phyloP scores from a whole-genome alignment of 2,888 invertebrate species.

The Gastrophysa polygoni region DNA sequence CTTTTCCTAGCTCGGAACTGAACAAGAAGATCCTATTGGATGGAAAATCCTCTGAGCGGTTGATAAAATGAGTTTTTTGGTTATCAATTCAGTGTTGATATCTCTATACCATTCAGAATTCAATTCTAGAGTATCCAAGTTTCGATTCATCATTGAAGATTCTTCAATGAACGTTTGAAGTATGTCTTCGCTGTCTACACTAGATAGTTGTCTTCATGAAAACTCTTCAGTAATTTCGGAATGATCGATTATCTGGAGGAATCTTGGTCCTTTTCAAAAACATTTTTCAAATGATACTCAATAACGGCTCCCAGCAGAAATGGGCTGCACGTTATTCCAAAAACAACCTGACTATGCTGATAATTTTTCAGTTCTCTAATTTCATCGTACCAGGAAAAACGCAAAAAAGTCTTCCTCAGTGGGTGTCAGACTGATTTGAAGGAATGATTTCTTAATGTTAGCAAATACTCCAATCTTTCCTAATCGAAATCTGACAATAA shows the following conservation, averaged over 20 bases:
- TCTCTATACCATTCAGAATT: background rate
- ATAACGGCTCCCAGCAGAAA: conserved; percentile 22
- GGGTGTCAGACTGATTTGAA: conserved; percentile 40
- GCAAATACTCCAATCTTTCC: conserved; percentile 34
- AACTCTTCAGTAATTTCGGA: no score
- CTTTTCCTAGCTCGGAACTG: no score
- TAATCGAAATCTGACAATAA: conserved; percentile 31
- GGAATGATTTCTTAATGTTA: conserved; percentile 47
- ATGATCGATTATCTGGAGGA: no score
- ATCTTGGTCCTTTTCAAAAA: no score
- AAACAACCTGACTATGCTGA: no score
- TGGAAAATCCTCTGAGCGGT: conserved; percentile 27
- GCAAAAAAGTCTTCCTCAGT: conserved; percentile 41
- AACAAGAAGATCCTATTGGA: conserved; percentile 25
- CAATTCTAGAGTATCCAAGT: background rate
- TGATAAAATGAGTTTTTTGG: conserved; percentile 18
- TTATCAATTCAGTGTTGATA: conserved; percentile 3
- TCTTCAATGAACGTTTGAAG: no score
- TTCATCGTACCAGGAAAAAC: conserved; percentile 28
- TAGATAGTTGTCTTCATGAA: no score
- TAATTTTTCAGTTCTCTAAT: no score
- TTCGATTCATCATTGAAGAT: no score
- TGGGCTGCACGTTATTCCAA: no score
- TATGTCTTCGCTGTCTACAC: no score
- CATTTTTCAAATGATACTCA: no score